Evolutionary conservation across 2,797 vertebrate species (phyloP).

Genomic region (Myotis vivesi): DNA sequence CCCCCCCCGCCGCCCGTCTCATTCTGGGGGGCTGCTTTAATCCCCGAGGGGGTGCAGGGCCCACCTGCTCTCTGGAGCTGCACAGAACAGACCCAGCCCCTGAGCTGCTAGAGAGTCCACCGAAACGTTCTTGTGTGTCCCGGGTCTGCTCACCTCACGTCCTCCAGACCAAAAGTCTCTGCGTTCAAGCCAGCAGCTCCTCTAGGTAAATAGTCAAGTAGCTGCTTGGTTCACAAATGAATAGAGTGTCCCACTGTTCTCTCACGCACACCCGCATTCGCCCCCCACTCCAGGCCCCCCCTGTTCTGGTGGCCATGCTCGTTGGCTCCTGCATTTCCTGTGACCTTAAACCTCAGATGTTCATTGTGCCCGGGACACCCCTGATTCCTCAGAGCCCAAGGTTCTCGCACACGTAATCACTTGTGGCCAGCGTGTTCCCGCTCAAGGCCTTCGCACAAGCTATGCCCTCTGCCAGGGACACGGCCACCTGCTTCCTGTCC

Average conservation of each 20-base stretch:
- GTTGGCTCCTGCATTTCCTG: neutral
- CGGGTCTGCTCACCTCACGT: neutral
- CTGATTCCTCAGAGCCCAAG: neutral
- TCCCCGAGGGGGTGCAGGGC: neutral
- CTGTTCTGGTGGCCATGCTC: accelerated
- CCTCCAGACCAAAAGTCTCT: neutral
- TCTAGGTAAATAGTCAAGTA: neutral
- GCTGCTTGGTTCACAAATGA: no score
- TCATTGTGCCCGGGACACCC: accelerated
- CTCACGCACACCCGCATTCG: neutral
- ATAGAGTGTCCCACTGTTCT: neutral
- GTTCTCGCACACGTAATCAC: accelerated
- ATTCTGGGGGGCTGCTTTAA: neutral
- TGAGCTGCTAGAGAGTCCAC: neutral
- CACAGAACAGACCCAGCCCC: neutral
- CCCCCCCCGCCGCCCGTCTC: no score
- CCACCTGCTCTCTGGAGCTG: neutral
- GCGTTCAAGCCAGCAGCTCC: neutral
- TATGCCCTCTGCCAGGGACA: neutral
- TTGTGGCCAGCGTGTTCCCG: no score
- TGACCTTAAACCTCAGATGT: neutral
- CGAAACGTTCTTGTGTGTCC: neutral
- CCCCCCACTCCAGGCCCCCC: neutral
- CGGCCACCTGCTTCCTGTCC: neutral
- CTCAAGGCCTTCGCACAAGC: neutral